Base-by-base conservation (phyloP, 1,140 invertebrate species). In the Diplogasteroides magnus region DNA sequence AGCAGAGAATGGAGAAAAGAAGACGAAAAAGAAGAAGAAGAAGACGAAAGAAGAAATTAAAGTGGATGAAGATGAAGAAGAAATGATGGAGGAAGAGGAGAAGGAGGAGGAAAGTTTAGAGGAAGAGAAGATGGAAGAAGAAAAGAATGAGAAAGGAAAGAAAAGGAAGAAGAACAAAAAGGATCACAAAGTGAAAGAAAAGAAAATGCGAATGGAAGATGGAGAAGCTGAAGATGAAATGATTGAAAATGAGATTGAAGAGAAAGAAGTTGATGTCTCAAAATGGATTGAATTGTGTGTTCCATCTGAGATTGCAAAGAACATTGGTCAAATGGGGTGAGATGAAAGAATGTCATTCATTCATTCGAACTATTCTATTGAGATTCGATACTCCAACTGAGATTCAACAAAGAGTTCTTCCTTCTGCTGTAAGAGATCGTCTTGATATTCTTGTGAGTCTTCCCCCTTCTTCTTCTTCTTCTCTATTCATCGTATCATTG, bases 381-480 rank as follows among this genome's bases (percentile, higher is more conserved):
- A 88, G 88, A 0, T 97, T 95, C 84, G 85, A 84, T 55, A 83
- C 86, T n/a, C 94, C 94, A 0, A 97, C 93, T 1, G 85, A 88
- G 75, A 97, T 97, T 80, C 88, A 89, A 79, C 83, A 87, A 29
- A 80, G 90, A 61, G 88, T 89, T 11, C 85, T 97, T 48, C 90
- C 91, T 27, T 87, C 91, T 69, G 92, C 94, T 32, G 91, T 97
- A 77, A 87, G 91, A 79, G 92, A 91, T 68, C 85, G 87, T 60
- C 87, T 88, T 85, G 93, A 97, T 85, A 91, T 97, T 77, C 84
- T 97, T 6, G 37, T 48, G 19, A 6, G 37, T 48, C n/a, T n/a
- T n/a, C n/a, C n/a, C n/a, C n/a, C n/a, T n/a, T n/a, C n/a, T n/a
- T n/a, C n/a, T n/a, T n/a, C n/a, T n/a, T n/a, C n/a, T n/a, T n/a